A percentile compares a stretch with the other conserved stretches of the same genome.
phyloP scores from a whole-genome alignment of 2,797 vertebrate species.

The Oreochromis mossambicus region DNA sequence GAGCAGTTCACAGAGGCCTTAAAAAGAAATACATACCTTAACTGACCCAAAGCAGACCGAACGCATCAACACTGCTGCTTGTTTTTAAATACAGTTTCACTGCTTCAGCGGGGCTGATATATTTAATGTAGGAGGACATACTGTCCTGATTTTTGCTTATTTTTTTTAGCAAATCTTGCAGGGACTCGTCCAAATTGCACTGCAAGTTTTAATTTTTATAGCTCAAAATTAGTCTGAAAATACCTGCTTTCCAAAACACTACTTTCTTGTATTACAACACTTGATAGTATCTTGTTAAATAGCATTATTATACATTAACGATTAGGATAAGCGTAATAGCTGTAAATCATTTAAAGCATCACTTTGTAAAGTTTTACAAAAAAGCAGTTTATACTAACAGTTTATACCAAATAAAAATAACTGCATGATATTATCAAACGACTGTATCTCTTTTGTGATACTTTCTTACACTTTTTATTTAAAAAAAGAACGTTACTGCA shows the following conservation, averaged over 20 bases:
- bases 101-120: background rate
- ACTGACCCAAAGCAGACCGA: conserved; percentile 28
- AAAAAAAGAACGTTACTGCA: background rate
- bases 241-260: background rate
- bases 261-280: background rate
- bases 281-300: background rate
- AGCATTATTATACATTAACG: background rate
- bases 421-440: background rate
- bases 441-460: background rate
- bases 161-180: background rate
- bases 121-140: background rate
- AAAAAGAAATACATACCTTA: conserved; percentile 46
- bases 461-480: background rate
- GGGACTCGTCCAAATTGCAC: background rate
- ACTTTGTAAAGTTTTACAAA: background rate
- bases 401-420: background rate
- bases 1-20: conserved; percentile 34
- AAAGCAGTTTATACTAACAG: background rate
- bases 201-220: background rate
- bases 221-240: background rate
- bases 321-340: background rate
- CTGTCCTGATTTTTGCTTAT: background rate
- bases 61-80: background rate
- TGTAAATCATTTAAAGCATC: background rate
- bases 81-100: background rate